A percentile compares a stretch with the other conserved stretches of the same genome.
phyloP scores from a whole-genome alignment of 2,797 vertebrate genomes.

The Simalia tracyae region DNA sequence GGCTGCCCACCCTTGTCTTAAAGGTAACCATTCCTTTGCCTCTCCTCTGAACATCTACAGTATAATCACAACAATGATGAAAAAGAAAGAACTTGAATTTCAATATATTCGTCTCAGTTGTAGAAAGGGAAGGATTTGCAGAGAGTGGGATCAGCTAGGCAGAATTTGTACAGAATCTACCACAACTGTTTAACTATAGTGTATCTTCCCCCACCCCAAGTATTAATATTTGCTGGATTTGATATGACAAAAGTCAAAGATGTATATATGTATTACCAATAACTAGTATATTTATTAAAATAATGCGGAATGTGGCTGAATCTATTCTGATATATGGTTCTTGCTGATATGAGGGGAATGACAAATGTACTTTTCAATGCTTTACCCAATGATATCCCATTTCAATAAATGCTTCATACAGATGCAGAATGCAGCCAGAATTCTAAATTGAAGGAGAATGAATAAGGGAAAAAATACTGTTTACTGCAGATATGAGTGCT shows the following conservation, averaged over 20 bases:
- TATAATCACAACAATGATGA: conserved; percentile 5
- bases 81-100: background rate
- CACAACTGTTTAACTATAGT: conserved; percentile 43
- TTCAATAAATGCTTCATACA: conserved; percentile 48
- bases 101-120: conserved; percentile 27
- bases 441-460: conserved; percentile 32
- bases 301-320: conserved; percentile 34
- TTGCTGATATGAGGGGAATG: conserved; percentile 22
- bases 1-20: background rate
- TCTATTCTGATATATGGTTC: conserved; percentile 28
- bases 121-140: conserved; percentile 35
- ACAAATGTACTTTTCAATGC: conserved; percentile 35
- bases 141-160: conserved; percentile 31
- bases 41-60: background rate
- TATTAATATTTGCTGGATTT: conserved; percentile 49
- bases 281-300: conserved; percentile 46
- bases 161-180: conserved; percentile 34
- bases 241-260: conserved; percentile 50
- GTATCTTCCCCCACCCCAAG: conserved; percentile 24
- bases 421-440: conserved; percentile 23
- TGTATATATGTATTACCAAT: conserved; percentile 44
- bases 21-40: background rate
- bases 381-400: conserved; percentile 36
- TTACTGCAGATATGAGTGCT: conserved; percentile 24
- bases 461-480: conserved; percentile 20